Conservation (phyloP, 2,888 invertebrate species). For the Dolichomitus sp. region DNA sequence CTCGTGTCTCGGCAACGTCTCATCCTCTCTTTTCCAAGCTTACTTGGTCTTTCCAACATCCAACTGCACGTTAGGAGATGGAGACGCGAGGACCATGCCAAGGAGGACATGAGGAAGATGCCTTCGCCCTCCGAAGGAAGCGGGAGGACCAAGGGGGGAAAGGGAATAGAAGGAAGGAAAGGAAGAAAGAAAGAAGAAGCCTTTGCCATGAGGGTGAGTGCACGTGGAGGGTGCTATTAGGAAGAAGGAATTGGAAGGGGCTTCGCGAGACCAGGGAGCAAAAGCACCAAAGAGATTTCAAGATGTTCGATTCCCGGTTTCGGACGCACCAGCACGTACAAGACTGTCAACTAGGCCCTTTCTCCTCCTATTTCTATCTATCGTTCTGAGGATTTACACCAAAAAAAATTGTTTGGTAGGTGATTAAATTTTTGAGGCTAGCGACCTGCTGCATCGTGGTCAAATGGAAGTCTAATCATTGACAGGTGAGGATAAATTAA, state of each 20-base stretch:
- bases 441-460: no score
- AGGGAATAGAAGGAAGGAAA: neutral
- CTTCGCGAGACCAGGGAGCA: neutral
- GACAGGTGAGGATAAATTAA: no score
- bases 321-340: neutral
- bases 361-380: neutral
- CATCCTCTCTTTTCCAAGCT: neutral
- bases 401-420: neutral
- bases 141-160: neutral
- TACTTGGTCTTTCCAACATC: conserved; percentile 13
- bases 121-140: neutral
- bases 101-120: neutral
- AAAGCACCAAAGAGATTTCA: conserved; percentile 46
- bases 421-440: no score
- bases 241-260: neutral
- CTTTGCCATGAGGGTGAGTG: conserved; percentile 29
- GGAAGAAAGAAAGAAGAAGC: conserved; percentile 4
- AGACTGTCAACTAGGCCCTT: neutral
- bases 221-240: conserved; percentile 17
- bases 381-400: neutral
- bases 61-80: conserved; percentile 19
- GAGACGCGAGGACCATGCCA: conserved; percentile 9
- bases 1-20: conserved; percentile 5
- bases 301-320: conserved; percentile 45
- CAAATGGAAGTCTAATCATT: no score